A percentile compares a stretch with the other conserved stretches of the same genome.
phyloP scores from a whole-genome alignment of 2,888 invertebrate genomes.

The Cataglyphis rosenhaueri region DNA sequence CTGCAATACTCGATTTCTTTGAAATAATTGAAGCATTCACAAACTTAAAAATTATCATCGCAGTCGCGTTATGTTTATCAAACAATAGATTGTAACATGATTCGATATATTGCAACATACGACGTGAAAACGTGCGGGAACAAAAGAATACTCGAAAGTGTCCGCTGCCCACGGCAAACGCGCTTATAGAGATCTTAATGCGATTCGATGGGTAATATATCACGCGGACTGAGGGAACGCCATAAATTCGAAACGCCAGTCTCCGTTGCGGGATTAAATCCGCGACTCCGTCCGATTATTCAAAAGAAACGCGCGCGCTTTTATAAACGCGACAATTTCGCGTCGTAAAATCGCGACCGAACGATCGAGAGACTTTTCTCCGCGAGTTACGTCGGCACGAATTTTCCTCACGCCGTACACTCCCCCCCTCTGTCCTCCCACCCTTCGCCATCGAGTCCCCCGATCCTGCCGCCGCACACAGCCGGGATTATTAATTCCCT shows the following conservation, averaged over 20 bases:
- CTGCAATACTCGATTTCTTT: neutral
- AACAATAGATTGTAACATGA: neutral
- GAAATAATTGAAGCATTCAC: neutral
- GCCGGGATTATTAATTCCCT: constrained; percentile 76
- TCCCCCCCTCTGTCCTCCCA: neutral
- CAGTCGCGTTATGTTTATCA: neutral
- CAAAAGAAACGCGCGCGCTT: neutral
- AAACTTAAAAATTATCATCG: neutral
- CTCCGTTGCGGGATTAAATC: neutral
- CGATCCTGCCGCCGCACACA: constrained; percentile 44
- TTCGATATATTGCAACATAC: neutral
- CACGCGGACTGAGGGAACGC: neutral
- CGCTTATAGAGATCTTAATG: neutral
- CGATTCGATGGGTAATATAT: neutral
- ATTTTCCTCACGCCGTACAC: constrained; percentile 43
- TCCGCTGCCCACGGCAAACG: neutral
- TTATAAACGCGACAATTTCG: constrained; percentile 37
- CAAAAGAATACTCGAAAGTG: neutral
- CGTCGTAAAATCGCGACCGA: constrained; percentile 48
- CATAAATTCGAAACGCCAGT: constrained; percentile 10
- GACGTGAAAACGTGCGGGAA: neutral
- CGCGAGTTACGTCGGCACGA: constrained; percentile 44
- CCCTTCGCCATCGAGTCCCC: constrained; percentile 23
- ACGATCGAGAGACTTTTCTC: constrained; percentile 55
- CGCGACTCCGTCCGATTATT: constrained; percentile 2